Base-by-base conservation (phyloP, 2,888 invertebrate genomes). In the Eupelmus urozonus region DNA sequence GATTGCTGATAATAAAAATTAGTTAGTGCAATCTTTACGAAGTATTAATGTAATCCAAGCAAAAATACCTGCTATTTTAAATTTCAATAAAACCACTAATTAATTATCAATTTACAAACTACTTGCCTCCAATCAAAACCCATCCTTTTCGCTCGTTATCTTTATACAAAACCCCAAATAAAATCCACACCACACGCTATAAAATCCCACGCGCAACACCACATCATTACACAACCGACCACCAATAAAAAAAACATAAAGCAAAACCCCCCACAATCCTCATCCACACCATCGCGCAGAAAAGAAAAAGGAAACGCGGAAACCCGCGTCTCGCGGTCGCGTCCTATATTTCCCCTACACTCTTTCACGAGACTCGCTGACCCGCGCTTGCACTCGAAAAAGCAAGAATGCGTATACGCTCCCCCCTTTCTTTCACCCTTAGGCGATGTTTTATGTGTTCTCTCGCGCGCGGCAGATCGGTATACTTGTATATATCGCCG, bases 331-430 rank as follows among this genome's bases (percentile, higher is more conserved):
- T 23, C 34, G 66, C 34, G 53, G 34, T 53, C 25, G 53, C 42
- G 72, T 40, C 63, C 72, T 63, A 73, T 73, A 55, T 63, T 42
- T 67, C 18, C n/a, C n/a, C 62, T 25, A n/a, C n/a, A n/a, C n/a
- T n/a, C n/a, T n/a, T n/a, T n/a, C n/a, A n/a, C n/a, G n/a, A 40
- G 40, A 69, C 69, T 57, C n/a, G 57, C 42, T 65, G 72, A 73
- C 63, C 55, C 23, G 34, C 20, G 40, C 20, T 9, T 4, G 16
- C 16, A 45, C 9, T 34, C 34, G 34, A 34, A 34, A 34, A 34
- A 34, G 34, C 9, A 34, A 34, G 9, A 34, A 34, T 34, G 34
- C n/a, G n/a, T n/a, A n/a, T n/a, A n/a, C n/a, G n/a, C 5, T 49
- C 49, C n/a, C n/a, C 49, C 49, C 49, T 18, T 49, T n/a, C 18